phyloP scores from a whole-genome alignment of 2,797 vertebrate genomes.

The Aplochiton taeniatus region DNA sequence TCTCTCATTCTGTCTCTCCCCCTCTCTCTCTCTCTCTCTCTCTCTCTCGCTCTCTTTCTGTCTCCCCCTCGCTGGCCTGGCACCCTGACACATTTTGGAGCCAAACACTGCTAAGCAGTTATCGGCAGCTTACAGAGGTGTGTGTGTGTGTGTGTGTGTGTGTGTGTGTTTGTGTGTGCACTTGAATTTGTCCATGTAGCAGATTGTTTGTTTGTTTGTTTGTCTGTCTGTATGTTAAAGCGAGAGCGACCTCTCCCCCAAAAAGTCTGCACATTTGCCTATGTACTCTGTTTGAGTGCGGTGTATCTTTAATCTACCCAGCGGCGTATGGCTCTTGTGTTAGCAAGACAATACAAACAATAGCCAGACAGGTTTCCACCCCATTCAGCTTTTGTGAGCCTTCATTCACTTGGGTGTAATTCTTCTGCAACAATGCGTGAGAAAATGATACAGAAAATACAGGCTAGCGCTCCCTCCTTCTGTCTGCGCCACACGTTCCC shows the following conservation, averaged over 20 bases:
- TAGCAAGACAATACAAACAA: conserved; percentile 74
- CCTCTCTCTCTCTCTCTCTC: background rate
- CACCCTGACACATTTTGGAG: conserved; percentile 74
- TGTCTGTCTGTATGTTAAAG: background rate
- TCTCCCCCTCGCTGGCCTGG: conserved; percentile 55
- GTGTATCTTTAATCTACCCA: conserved; percentile 54
- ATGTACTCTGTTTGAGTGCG: conserved; percentile 3
- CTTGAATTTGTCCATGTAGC: conserved; percentile 31
- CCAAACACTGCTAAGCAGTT: conserved; percentile 72
- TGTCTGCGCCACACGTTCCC: conserved; percentile 63
- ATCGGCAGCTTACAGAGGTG: conserved; percentile 73
- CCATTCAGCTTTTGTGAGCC: conserved; percentile 57
- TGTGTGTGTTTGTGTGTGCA: conserved; percentile 27
- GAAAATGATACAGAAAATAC: conserved; percentile 60
- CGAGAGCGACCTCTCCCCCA: background rate
- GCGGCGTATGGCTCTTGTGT: conserved; percentile 55
- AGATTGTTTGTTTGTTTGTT: background rate
- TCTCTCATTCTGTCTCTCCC: background rate
- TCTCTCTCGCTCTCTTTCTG: conserved; percentile 2
- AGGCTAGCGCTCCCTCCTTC: conserved; percentile 52
- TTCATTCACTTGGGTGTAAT: conserved; percentile 59
- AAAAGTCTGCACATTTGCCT: background rate
- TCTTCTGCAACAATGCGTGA: conserved; percentile 61
- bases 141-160: conserved; percentile 30
- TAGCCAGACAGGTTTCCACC: conserved; percentile 65